Conservation (phyloP, 2,888 invertebrate genomes). For the Cephus pygmeus region DNA sequence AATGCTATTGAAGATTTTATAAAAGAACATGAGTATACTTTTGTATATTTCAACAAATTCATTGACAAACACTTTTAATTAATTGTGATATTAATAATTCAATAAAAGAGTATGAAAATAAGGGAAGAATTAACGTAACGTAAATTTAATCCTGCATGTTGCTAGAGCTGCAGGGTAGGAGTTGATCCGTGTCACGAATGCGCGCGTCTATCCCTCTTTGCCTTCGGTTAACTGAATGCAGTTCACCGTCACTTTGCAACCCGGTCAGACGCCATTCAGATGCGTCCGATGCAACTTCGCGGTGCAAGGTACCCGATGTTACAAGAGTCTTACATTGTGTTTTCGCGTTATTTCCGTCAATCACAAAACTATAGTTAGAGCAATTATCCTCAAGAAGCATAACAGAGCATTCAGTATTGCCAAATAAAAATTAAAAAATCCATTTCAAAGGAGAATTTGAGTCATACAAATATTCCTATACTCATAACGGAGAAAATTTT, state of each 20-base stretch:
- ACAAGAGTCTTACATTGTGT: not conserved
- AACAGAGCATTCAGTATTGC: not conserved
- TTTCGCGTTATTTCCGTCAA: not conserved
- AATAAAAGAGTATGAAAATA: not conserved
- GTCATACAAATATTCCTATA: not conserved
- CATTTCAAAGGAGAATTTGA: not conserved
- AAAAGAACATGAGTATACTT: not conserved
- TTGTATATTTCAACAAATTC: not conserved
- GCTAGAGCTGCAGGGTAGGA: constrained; percentile 25
- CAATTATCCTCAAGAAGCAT: not conserved
- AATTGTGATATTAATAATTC: not conserved
- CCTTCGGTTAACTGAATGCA: constrained; percentile 49
- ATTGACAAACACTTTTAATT: not conserved
- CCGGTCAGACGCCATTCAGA: constrained; percentile 61
- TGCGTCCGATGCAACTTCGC: constrained; percentile 52
- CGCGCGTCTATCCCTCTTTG: constrained; percentile 53
- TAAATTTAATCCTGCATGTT: not conserved
- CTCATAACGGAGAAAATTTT: not conserved
- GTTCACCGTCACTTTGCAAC: constrained; percentile 58
- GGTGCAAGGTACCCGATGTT: constrained; percentile 18
- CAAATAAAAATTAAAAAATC: not conserved
- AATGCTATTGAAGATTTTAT: not conserved
- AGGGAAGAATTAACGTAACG: not conserved
- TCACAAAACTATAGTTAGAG: not conserved
- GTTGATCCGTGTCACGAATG: constrained; percentile 60